phyloP scores from a whole-genome alignment of 2,888 invertebrate species.

The Reticulitermes lucifugus region DNA sequence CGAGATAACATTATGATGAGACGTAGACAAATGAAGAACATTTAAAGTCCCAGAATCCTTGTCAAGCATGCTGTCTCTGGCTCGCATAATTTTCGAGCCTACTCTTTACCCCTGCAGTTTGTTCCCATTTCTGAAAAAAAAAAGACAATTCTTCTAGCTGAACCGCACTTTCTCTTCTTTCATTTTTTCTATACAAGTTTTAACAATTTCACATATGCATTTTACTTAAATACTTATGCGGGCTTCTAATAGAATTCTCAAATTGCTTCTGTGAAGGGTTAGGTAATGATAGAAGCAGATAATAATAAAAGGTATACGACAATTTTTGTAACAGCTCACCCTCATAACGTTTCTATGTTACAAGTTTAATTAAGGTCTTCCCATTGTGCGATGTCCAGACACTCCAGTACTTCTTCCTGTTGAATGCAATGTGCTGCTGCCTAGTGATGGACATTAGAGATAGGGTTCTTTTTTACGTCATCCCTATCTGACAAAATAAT shows the following conservation, averaged over 20 bases:
- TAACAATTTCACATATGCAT: not conserved
- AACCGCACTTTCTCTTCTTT: not conserved
- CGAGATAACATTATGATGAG: conserved; percentile 38
- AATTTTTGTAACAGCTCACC: conserved; percentile 1
- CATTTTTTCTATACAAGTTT: not conserved
- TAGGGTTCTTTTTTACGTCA: conserved; percentile 32
- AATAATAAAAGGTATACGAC: not conserved
- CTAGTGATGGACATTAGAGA: conserved; percentile 37
- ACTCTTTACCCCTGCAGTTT: conserved; percentile 13
- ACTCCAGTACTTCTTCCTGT: not conserved
- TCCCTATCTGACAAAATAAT: conserved; percentile 49
- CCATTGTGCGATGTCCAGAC: conserved; percentile 19
- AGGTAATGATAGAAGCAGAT: not conserved
- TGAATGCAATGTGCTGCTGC: conserved; percentile 23
- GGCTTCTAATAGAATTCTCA: not conserved
- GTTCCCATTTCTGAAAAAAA: not conserved
- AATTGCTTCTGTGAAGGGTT: not conserved
- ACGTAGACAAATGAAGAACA: conserved; percentile 48
- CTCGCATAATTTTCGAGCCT: not conserved
- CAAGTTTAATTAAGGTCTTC: conserved; percentile 45
- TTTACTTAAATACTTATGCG: not conserved
- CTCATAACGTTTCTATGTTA: conserved; percentile 8
- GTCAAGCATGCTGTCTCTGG: not conserved
- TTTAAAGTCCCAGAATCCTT: conserved; percentile 29
- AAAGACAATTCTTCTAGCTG: conserved; percentile 13